Percentiles rank a stretch among this genome's conserved stretches.
These are phyloP conservation scores for Pteropus rufus DNA, from an alignment of 2,797 vertebrate genomes.

Conservation along the genomic window DNA sequence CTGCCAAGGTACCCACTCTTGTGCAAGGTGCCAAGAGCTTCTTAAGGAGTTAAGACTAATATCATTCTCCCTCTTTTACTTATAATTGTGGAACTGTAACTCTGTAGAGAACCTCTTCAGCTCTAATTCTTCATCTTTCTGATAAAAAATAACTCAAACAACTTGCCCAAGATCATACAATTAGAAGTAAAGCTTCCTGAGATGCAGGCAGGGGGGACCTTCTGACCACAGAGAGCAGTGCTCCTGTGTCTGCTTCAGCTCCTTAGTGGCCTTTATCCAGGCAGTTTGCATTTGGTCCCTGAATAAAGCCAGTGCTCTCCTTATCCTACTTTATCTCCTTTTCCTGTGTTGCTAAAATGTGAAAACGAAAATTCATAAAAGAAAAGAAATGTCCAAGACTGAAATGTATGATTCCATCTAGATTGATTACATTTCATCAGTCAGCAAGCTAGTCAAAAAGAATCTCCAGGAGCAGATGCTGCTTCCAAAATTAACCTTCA, in stretches of 20 bases:
- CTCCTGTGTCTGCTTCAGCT: not conserved
- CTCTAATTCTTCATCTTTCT: slow-evolving; percentile 13
- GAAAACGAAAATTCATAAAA: not conserved
- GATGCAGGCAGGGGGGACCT: not conserved
- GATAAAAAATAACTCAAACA: not conserved
- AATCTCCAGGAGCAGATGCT: slow-evolving; percentile 15
- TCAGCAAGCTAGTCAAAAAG: slow-evolving; percentile 5
- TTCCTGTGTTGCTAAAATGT: not conserved
- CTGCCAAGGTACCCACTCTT: no score
- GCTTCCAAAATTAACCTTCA: slow-evolving; percentile 49
- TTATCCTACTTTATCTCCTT: not conserved
- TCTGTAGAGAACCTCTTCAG: not conserved
- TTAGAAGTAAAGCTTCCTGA: not conserved
- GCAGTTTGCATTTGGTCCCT: not conserved
- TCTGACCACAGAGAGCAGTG: not conserved
- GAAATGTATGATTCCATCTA: not conserved
- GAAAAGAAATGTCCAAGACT: not conserved
- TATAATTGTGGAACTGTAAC: not conserved
- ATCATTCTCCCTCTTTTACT: not conserved
- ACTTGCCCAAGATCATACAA: not conserved
- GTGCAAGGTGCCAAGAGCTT: not conserved
- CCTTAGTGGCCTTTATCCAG: not conserved
- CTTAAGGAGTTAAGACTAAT: not conserved
- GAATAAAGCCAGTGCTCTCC: not conserved
- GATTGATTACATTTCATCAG: not conserved